Evolutionary conservation across 53 echinoderm and acorn worm species (phyloP), one percentile per base, ranked within the genome.

Genomic region (Holothuria leucospilota): DNA sequence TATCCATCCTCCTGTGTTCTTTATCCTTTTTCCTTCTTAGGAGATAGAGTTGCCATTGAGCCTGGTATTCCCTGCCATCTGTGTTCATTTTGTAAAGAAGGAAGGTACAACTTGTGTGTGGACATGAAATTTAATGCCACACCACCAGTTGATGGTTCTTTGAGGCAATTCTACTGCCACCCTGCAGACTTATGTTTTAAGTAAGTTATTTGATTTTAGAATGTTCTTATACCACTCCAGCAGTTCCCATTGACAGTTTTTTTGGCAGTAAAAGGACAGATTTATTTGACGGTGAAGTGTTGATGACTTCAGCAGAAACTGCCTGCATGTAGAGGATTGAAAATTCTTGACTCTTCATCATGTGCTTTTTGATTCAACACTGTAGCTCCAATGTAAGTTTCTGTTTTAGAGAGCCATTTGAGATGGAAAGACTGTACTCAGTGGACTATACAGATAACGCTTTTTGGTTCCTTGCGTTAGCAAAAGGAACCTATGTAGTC

Each of bases 31-130:
- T 1, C 56, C 18, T 18, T 9, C 15, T 13, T 28, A 94, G 95
- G 95, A 72, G 95, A 94, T 52, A 92, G 92, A 75, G 95, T 94
- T 14, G 95, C 95, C 63, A 88, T 94, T 28, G 95, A 94, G 82
- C 95, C 95, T 4, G 95, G 95, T 15, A 90, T 94, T 20, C 92
- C 95, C 23, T 94, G 95, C 62, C 63, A 92, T 56, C 74, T 88
- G 81, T 94, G 95, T 77, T 87, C 87, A 16, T 90, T 90, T 69
- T 94, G 95, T 70, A 94, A 94, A 73, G 85, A 67, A 51, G 95
- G 95, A 25, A 84, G 90, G 28, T 94, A 94, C 61, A 94, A 94
- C 73, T 87, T 94, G 21, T 94, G 95, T 63, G 82, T 80, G 46
- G 95, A 94, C 42, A 92, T 94, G 29, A 26, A 75, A 64, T 94